Conservation (phyloP, 2,888 invertebrate genomes). For the Tortricodes alternella region DNA sequence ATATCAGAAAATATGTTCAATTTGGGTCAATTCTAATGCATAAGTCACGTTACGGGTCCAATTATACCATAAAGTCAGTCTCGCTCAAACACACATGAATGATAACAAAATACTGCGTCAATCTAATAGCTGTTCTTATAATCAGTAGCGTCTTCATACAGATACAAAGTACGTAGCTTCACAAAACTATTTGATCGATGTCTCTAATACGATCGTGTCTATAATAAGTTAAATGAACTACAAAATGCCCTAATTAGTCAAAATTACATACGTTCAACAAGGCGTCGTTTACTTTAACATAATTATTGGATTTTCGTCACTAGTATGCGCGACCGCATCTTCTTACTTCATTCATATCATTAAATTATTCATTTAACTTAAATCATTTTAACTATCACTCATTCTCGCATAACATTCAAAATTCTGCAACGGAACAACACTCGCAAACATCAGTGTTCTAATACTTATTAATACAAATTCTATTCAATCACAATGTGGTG, state of each 20-base stretch:
- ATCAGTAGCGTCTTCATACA: slow-evolving; percentile 48
- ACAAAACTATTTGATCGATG: slow-evolving; percentile 76
- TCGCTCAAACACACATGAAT: slow-evolving; percentile 76
- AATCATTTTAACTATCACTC: slow-evolving; percentile 80
- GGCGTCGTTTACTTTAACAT: slow-evolving; percentile 75
- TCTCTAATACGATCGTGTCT: slow-evolving; percentile 73
- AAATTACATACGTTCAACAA: slow-evolving; percentile 78
- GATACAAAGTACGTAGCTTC: slow-evolving; percentile 54
- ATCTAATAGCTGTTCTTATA: slow-evolving; percentile 58
- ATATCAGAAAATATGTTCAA: slow-evolving; percentile 65
- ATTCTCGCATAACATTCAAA: slow-evolving; percentile 62
- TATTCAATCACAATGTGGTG: slow-evolving; percentile 78
- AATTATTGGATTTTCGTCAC: slow-evolving; percentile 82
- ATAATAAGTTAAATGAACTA: slow-evolving; percentile 78
- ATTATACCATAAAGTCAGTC: slow-evolving; percentile 80
- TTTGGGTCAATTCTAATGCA: slow-evolving; percentile 50
- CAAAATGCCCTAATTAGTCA: slow-evolving; percentile 79
- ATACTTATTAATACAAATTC: slow-evolving; percentile 81
- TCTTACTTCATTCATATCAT: slow-evolving; percentile 79
- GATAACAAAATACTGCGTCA: slow-evolving; percentile 78
- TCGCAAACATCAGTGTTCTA: slow-evolving; percentile 77
- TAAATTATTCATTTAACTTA: slow-evolving; percentile 79
- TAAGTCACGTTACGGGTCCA: slow-evolving; percentile 60
- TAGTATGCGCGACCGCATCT: slow-evolving; percentile 82
- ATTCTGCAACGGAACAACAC: slow-evolving; percentile 67